These are phyloP conservation scores for Serripes groenlandicus DNA, from an alignment of 2,888 invertebrate species.

Conservation along the genomic window DNA sequence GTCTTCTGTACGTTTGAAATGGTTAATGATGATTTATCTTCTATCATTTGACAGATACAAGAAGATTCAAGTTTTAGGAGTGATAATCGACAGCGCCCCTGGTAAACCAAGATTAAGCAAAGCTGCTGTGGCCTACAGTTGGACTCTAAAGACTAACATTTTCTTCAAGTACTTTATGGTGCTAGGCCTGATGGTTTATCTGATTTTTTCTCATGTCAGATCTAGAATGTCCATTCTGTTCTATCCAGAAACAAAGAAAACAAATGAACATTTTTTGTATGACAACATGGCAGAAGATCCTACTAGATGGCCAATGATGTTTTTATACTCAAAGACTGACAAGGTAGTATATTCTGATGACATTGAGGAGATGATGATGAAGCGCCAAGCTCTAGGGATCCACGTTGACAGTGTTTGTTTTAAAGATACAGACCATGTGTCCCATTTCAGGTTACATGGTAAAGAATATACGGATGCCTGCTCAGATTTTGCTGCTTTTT, in stretches of 20 bases:
- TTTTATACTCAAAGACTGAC: constrained; percentile 91
- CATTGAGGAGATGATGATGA: constrained; percentile 90
- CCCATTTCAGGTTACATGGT: constrained; percentile 90
- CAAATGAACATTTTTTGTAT: constrained; percentile 69
- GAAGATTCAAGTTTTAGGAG: constrained; percentile 72
- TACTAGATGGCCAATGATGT: constrained; percentile 90
- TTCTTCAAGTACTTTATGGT: constrained; percentile 80
- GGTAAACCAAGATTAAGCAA: constrained; percentile 85
- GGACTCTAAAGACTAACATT: constrained; percentile 64
- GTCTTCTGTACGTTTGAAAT: no score
- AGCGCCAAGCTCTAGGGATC: constrained; percentile 88
- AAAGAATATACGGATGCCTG: constrained; percentile 82
- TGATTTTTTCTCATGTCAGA: constrained; percentile 63
- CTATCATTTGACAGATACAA: constrained; percentile 50
- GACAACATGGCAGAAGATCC: constrained; percentile 87
- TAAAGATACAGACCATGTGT: constrained; percentile 92
- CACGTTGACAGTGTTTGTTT: constrained; percentile 90
- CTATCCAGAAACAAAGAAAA: constrained; percentile 41
- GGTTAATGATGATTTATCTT: no score
- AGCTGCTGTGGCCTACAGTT: constrained; percentile 76
- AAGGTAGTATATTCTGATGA: constrained; percentile 90
- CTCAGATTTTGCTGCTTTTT: constrained; percentile 70
- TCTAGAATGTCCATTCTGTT: constrained; percentile 43
- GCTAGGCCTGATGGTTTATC: constrained; percentile 86
- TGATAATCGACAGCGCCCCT: constrained; percentile 91